Base-by-base conservation (phyloP, 2,888 invertebrate genomes). In the Leptinotarsa juncta region DNA sequence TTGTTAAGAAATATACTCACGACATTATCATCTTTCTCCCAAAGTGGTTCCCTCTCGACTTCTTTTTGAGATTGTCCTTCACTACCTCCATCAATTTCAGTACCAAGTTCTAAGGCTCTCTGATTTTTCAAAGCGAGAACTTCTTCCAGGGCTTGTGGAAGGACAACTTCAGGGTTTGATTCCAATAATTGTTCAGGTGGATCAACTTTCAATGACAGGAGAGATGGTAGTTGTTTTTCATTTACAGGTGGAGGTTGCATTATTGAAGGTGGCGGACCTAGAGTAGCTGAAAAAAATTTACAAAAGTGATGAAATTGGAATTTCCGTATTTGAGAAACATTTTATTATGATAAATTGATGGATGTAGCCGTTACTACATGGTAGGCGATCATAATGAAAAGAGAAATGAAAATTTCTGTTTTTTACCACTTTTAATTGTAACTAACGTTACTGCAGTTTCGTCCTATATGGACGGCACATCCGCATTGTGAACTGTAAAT, bases 101-200 rank as follows among this genome's bases (percentile, higher is more conserved):
- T 82, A 10, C 95, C 94, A 65, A 96, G 90, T 84, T 96, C 95
- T 79, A 95, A 94, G 4, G 95, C 96, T 77, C 97, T 90, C 82
- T 95, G 95, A 83, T 94, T 78, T 74, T 80, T 80, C 72, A 96
- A 92, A 14, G 96, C 97, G 1, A 97, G 89, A 14, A 96, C 96
- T 87, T 97, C 96, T 87, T 97, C 97, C 65, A 97, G 87, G 14
- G 95, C 97, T 83, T 95, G 95, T 0, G 97, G 97, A 55, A 97
- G 88, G 71, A 94, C 91, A 10, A 87, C 86, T 70, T 92, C 92
- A 12, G 88, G 88, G 80, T 89, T 90, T 73, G 87, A 86, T 68
- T 88, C 87, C 60, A 91, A 89, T 71, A 91, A 89, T 79, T 92
- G 92, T 71, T 91, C 91, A 14, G 93, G 93, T 42, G 92, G 92